A percentile compares a stretch with the other conserved stretches of the same genome.
phyloP scores from a whole-genome alignment of 2,797 vertebrate species.

The Tarsius wallacei region DNA sequence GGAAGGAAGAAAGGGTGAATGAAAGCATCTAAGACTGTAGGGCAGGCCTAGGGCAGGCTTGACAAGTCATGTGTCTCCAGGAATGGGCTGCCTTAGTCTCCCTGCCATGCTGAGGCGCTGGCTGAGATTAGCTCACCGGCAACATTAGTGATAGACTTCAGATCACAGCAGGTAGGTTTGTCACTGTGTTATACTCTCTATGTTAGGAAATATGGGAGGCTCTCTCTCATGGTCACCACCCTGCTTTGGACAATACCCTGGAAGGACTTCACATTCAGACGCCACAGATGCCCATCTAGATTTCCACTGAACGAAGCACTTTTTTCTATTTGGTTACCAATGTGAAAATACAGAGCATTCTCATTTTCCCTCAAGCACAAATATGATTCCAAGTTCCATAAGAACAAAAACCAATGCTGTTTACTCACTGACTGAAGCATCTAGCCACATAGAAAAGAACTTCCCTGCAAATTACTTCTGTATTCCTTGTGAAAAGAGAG shows the following conservation, averaged over 20 bases:
- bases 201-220: not conserved
- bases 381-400: not conserved
- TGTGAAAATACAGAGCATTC: not conserved
- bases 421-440: not conserved
- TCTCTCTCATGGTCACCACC: not conserved
- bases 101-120: too few species aligned
- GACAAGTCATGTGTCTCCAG: not conserved
- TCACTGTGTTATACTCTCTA: not conserved
- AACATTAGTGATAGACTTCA: not conserved
- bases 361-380: conserved; percentile 12
- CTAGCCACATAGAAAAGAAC: not conserved
- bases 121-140: not conserved
- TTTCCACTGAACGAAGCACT: not conserved
- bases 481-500: not conserved
- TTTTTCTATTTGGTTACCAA: not conserved
- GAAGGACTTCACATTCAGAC: not conserved
- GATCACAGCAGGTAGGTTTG: not conserved
- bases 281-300: not conserved
- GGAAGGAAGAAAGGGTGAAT: fast-evolving
- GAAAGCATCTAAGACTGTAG: not conserved
- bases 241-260: not conserved
- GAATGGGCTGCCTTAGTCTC: not conserved
- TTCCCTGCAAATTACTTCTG: not conserved
- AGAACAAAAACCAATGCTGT: not conserved
- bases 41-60: not conserved